Evolutionary conservation across 2,113 vertebrate species (phyloP), one percentile per base, ranked within the genome.

Genomic region (Lophius piscatorius): DNA sequence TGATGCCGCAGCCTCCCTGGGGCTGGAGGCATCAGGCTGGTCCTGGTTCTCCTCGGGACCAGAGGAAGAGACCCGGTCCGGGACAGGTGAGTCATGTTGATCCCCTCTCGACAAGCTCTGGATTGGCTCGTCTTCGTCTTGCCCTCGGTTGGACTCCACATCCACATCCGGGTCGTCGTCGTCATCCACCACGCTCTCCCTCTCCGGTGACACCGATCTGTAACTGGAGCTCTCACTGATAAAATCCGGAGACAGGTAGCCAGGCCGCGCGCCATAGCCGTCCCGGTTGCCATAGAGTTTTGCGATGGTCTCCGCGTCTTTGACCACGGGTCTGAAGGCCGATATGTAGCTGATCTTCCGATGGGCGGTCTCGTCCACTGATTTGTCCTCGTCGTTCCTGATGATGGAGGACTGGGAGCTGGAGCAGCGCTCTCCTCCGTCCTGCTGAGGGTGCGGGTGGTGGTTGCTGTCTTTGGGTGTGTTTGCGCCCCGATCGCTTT

Each of bases 171-270:
- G 95, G 74, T 97, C 85, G 16, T 84, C 86, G 45, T 84, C 96
- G 28, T 84, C 86, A 56, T 85, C 95, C 31, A 91, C 95, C 14
- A 83, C 92, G 14, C 94, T 96, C 85, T 97, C 95, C 48, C 91
- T 90, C 42, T 93, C 95, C 29, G 95, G 95, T 4, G 95, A 96
- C 7, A 91, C 79, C 0, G 95, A 97, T 47, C 93, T 93, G 72
- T 94, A 97, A 75, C 95, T 97, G 62, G 95, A 98, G 63, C 93
- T 95, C 74, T 97, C 95, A 75, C 96, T 97, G 75, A 95, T 92
- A 44, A 96, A 94, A 86, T 98, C 96, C 68, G 95, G 95, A 44
- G 94, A 96, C 68, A 93, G 70, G 80, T 94, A 95, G 3, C 95
- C 94, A 10, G 91, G 81, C 40, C 60, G 93, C 74, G 42, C 90